Conservation (phyloP, 2,888 invertebrate genomes). For the Apodemia hepburni region DNA sequence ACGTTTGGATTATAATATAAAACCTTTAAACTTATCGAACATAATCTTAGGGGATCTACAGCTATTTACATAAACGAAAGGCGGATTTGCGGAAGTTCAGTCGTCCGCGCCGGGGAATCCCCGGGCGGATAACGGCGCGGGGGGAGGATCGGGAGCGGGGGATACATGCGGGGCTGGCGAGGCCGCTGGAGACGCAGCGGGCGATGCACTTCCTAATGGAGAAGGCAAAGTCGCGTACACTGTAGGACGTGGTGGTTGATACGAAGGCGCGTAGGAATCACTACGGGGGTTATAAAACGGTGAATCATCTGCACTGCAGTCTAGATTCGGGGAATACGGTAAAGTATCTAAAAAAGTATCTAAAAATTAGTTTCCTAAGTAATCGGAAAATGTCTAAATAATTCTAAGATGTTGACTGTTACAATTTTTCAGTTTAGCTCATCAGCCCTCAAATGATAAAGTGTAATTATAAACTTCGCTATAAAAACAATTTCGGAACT, state of each 20-base stretch:
- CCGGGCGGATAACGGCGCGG: constrained; percentile 51
- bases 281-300: constrained; percentile 76
- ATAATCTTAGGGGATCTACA: constrained; percentile 72
- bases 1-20: constrained; percentile 69
- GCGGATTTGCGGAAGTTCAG: constrained; percentile 49
- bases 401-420: too few species aligned
- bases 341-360: too few species aligned
- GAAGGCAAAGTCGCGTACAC: constrained; percentile 75
- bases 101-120: constrained; percentile 52
- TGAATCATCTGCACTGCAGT: constrained; percentile 67
- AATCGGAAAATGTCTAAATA: too few species aligned
- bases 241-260: constrained; percentile 70
- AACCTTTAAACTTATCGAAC: constrained; percentile 75
- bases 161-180: constrained; percentile 56
- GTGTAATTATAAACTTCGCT: too few species aligned
- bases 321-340: too few species aligned
- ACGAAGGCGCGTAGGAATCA: constrained; percentile 74
- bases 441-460: too few species aligned
- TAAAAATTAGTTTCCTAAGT: too few species aligned
- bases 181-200: constrained; percentile 62
- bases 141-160: constrained; percentile 36
- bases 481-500: too few species aligned
- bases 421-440: too few species aligned
- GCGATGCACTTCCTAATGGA: constrained; percentile 62
- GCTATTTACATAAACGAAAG: constrained; percentile 66